Base-by-base conservation (phyloP, 2,888 invertebrate species). In the Pristionchus japonicus region DNA sequence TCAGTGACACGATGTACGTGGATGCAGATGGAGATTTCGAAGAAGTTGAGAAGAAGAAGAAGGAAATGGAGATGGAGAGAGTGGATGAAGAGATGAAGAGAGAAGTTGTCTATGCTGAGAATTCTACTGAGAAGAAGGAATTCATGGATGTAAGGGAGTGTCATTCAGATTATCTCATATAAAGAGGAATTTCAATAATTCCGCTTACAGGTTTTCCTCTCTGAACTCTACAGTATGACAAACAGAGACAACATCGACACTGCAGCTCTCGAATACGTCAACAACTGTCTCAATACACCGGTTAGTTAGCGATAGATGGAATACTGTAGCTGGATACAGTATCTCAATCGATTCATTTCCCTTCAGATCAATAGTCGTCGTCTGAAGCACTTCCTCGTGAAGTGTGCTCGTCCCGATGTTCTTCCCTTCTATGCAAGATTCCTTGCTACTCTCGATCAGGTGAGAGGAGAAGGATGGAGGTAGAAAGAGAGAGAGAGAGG, bases 371-470 rank as follows among this genome's bases (percentile, higher is more conserved):
- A 86, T 31, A 47, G 86, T 67, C 64, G 70, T 47, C 86, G 86
- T 23, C 86, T 86, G 17, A 64, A 86, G 13, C 86, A 70, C 20
- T 86, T 67, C 84, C 15, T 84, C 34, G 84, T 84, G 7, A 84
- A 84, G 40, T 84, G 84, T 43, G 57, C 84, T 11, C 84, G 84
- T 57, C 61, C 84, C 23, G 84, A 84, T 23, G 61, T 94, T 15
- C 88, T 93, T 57, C 94, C 94, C 20, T 94, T 94, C 87, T 93
- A 92, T 87, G 92, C 92, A 23, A 90, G 92, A 17, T 90, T 94
- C 57, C 83, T 94, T n/a, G 93, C 93, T 20, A 93, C 92, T 6
- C 88, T 94, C 15, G 90, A 91, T 13, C 90, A 91, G 27, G 93
- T 92, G n/a, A 77, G 27, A 15, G 20, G 11, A 20, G 64, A 9